Evolutionary conservation across 2,797 vertebrate species (phyloP), one percentile per base, ranked within the genome.

Genomic region (Trachops cirrhosus): DNA sequence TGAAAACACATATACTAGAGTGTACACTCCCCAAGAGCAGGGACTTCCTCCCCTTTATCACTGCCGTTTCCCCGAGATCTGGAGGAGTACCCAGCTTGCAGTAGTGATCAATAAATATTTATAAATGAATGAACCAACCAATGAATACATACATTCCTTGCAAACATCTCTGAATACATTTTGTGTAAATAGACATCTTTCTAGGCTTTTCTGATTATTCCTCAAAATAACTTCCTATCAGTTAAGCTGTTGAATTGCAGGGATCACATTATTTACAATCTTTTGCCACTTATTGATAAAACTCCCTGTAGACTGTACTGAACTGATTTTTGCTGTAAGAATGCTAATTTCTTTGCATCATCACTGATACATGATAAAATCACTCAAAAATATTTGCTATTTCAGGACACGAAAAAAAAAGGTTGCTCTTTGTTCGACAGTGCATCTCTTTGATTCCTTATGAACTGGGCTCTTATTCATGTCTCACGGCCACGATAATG

Each of bases 361-460:
- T 37, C 62, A 54, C 29, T 64, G 59, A 32, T 44, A 52, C 4
- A 74, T 32, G 73, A 90, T 92, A 88, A 95, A 97, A 48, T 84
- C 82, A 83, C 80, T 92, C 68, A 92, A 86, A 93, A 92, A 89
- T 67, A 85, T 88, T 91, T 95, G 46, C n/a, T 86, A 32, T 16
- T 41, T 82, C 59, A 39, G 29, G 57, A 86, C 19, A 24, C 34
- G 44, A 34, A 79, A 64, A 85, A 41, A 24, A 59, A 48, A 7
- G 6, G 37, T 32, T 86, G 44, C 32, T n/a, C 8, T 37, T 62
- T 74, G 34, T 77, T 80, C 5, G 15, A 59, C 46, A 54, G 89
- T 80, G n/a, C 73, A 59, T 54, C 80, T 73, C 41, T 89, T 34
- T 79, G 48, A 68, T 46, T n/a, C 37, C 46, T 52, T 4, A 7